phyloP scores from a whole-genome alignment of 2,113 vertebrate species.

The Mastomys natalensis region DNA sequence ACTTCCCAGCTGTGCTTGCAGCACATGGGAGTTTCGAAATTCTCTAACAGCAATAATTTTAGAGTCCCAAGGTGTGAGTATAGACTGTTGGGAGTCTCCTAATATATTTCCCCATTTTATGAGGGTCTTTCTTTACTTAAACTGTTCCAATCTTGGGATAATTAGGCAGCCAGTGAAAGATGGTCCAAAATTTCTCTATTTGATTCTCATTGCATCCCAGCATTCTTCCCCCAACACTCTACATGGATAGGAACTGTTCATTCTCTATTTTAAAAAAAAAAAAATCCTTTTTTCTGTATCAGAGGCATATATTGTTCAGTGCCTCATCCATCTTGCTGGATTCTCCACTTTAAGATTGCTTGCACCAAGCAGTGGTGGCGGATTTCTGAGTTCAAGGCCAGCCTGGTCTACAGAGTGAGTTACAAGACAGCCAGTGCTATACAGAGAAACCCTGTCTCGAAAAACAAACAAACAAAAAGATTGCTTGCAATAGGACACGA shows the following conservation, averaged over 20 bases:
- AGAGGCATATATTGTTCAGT: not conserved
- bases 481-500: not conserved
- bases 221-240: not conserved
- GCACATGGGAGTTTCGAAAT: not conserved
- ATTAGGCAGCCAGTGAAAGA: not conserved
- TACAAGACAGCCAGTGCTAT: no score
- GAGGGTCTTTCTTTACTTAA: not conserved
- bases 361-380: not conserved
- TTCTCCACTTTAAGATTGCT: not conserved
- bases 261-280: not conserved
- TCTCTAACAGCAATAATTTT: not conserved
- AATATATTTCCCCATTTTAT: not conserved
- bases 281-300: not conserved
- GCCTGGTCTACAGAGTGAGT: no score
- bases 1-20: not conserved
- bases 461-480: not conserved
- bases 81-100: not conserved
- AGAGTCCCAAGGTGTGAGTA: not conserved
- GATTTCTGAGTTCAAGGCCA: no score
- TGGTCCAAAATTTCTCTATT: not conserved
- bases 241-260: not conserved
- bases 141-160: not conserved
- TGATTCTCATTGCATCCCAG: not conserved
- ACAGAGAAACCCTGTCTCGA: no score
- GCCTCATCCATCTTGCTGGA: not conserved